Conservation (phyloP, 2,797 vertebrate species). For the Hirundo rustica region DNA sequence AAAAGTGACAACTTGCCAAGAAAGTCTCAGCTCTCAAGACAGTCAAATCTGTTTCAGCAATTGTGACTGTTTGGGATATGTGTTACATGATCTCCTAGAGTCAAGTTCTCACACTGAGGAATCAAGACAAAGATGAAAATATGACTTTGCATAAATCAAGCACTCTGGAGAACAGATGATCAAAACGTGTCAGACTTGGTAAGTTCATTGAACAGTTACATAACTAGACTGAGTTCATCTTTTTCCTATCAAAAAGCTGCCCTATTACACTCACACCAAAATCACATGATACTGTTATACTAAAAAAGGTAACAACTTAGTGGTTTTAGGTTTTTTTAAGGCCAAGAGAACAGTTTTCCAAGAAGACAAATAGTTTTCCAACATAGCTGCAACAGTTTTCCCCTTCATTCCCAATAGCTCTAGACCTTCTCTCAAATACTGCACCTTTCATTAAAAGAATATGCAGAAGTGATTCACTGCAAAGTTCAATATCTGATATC, state of each 20-base stretch:
- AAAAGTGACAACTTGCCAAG: constrained; percentile 53
- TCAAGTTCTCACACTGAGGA: background rate
- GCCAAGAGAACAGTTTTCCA: background rate
- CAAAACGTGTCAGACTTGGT: background rate
- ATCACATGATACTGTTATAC: background rate
- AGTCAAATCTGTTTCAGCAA: constrained; percentile 23
- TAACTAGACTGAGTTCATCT: background rate
- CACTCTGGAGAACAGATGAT: background rate
- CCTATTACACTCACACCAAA: background rate
- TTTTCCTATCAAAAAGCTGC: background rate
- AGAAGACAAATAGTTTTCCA: background rate
- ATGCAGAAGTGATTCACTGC: background rate
- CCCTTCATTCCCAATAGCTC: background rate
- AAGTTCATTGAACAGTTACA: background rate
- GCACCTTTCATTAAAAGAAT: background rate
- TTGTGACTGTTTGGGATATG: background rate
- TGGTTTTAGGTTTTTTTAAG: background rate
- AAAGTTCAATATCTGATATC: background rate
- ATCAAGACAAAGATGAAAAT: constrained; percentile 24
- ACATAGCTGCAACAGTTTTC: background rate
- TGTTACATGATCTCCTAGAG: background rate
- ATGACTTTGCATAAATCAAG: constrained; percentile 42
- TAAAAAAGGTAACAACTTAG: background rate
- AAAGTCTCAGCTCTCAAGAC: constrained; percentile 40
- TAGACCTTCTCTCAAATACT: background rate